Percentiles rank a stretch among this genome's conserved stretches.
Evolutionary conservation across 1,140 invertebrate species (phyloP).

Genomic region (Arion vulgaris): DNA sequence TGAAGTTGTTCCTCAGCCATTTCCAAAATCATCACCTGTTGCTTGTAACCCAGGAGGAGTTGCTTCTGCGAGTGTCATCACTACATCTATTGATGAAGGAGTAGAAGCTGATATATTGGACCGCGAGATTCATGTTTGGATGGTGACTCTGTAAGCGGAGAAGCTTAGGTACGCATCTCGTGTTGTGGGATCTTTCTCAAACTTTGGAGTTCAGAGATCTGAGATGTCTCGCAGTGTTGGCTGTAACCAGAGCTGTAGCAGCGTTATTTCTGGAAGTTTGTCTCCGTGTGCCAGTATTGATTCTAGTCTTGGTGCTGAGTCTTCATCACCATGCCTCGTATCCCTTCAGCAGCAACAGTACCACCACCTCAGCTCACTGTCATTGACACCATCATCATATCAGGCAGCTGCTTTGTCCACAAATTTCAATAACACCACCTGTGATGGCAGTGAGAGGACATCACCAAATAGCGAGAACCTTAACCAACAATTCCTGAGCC

Average conservation of each 20-base stretch:
- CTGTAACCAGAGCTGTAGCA: constrained; percentile 8
- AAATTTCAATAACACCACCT: not conserved
- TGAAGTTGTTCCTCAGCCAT: constrained; percentile 52
- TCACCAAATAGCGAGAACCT: not conserved
- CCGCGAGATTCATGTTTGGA: constrained; percentile 11
- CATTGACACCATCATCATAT: constrained; percentile 18
- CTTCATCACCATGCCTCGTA: constrained; percentile 66
- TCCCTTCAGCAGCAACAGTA: constrained; percentile 30
- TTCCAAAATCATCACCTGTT: constrained; percentile 42
- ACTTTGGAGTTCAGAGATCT: constrained; percentile 38
- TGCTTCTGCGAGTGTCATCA: constrained; percentile 59
- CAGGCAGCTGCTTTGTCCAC: not conserved
- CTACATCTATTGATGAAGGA: constrained; percentile 74
- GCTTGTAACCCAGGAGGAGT: constrained; percentile 1
- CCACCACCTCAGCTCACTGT: constrained; percentile 18
- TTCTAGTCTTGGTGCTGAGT: constrained; percentile 86
- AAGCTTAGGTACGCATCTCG: not conserved
- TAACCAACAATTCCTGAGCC: not conserved
- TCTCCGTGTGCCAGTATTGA: constrained; percentile 86
- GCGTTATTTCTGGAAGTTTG: constrained; percentile 3
- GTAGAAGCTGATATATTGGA: constrained; percentile 73
- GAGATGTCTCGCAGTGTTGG: constrained; percentile 54
- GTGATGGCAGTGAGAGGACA: not conserved
- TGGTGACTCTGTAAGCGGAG: not conserved
- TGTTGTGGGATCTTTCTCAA: not conserved